Evolutionary conservation across 1,140 invertebrate genomes (phyloP).

Genomic region (Matsumurasca onukii): DNA sequence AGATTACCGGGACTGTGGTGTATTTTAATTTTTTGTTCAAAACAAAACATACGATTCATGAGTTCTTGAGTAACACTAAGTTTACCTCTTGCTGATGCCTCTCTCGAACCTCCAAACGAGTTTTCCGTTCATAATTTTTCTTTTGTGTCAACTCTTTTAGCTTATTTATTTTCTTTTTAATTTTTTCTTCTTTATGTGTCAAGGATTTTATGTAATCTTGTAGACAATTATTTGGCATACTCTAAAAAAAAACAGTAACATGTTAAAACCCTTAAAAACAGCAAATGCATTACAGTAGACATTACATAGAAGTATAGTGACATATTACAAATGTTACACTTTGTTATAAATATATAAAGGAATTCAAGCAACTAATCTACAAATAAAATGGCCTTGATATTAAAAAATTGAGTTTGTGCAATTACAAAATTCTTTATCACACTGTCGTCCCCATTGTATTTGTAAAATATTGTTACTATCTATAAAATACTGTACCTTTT

Average conservation of each 20-base stretch:
- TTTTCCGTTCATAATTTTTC: not conserved
- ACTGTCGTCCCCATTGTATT: too few relatives aligned
- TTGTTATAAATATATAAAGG: not conserved
- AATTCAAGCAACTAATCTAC: not conserved
- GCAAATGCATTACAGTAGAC: too few relatives aligned
- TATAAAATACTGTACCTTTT: too few relatives aligned
- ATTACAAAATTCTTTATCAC: too few relatives aligned
- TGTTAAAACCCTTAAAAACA: too few relatives aligned
- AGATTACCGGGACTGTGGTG: too few relatives aligned
- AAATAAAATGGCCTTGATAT: not conserved
- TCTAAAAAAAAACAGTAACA: conserved; percentile 11
- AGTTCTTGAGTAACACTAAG: too few relatives aligned
- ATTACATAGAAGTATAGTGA: not conserved
- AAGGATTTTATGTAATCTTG: not conserved
- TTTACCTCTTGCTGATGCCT: not conserved
- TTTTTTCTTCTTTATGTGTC: not conserved
- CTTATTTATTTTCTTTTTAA: not conserved
- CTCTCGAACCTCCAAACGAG: not conserved
- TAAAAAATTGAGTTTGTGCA: too few relatives aligned
- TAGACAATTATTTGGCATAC: not conserved
- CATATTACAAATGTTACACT: not conserved
- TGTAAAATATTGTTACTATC: too few relatives aligned
- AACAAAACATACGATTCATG: too few relatives aligned
- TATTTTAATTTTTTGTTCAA: too few relatives aligned
- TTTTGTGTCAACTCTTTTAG: not conserved